Base-by-base conservation (phyloP, 1,140 invertebrate genomes). In the Microplitis mediator region DNA sequence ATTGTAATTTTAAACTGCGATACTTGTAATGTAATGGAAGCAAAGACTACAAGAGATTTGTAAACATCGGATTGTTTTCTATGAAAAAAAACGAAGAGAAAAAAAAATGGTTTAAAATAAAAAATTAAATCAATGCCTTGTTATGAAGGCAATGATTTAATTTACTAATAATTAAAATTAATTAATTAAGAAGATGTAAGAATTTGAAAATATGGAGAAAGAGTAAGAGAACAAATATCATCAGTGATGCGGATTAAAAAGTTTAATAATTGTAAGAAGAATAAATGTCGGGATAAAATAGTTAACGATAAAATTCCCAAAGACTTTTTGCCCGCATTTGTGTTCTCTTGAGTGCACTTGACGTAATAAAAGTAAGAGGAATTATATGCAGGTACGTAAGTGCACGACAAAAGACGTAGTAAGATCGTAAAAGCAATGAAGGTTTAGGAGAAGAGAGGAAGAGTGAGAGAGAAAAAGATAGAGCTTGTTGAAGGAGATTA, bases 191-290 rank as follows among this genome's bases (percentile, higher is more conserved):
- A 45, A 45, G 39, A 9, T 9, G 6, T 9, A 9, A 9, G 52
- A 6, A 13, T 6, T 3, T n/a, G n/a, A 54, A n/a, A 13, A 14
- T 11, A n/a, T 54, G 16, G 52, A 54, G 16, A 5, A 13, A 16
- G 51, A 2, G 54, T n/a, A n/a, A 58, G 56, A 45, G 11, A 32
- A 50, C 50, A 67, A 67, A 23, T 52, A 50, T 35, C 23, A 52
- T 32, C 14, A 50, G 65, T 34, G 4, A 32, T 23, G 39, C 8
- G 16, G 52, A 16, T 36, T 36, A 50, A 32, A 72, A 72, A 73
- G 34, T 69, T 50, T 73, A 31, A 58, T 54, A 58, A 23, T 56
- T 11, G 64, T 76, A 66, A 54, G 32, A 69, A 52, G 34, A 36
- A 56, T 31, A 63, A 65, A 65, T 65, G n/a, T 54, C 39, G 13